Evolutionary conservation across 1,140 invertebrate genomes (phyloP).

Genomic region (Agrilus planipennis): DNA sequence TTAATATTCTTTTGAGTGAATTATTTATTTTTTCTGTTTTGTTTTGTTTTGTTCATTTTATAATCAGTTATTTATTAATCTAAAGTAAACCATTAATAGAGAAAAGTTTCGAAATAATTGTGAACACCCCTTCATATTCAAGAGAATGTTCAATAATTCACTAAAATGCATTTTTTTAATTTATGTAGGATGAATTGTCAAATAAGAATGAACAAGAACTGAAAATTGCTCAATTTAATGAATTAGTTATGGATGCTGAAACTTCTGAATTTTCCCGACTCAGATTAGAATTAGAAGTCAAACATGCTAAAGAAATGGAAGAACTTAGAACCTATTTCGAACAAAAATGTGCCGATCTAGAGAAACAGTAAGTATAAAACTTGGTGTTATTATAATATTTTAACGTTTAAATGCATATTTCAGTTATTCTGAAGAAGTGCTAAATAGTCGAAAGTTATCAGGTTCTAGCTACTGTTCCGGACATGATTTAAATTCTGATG

Average conservation of each 20-base stretch:
- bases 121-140: no score
- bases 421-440: constrained; percentile 54
- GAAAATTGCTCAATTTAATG: constrained; percentile 36
- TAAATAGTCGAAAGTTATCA: constrained; percentile 50
- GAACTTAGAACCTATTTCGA: constrained; percentile 66
- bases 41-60: no score
- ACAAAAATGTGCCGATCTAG: constrained; percentile 60
- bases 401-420: neutral
- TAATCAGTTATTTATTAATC: no score
- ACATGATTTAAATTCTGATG: constrained; percentile 12
- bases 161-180: neutral
- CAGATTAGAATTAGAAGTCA: constrained; percentile 42
- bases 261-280: constrained; percentile 40
- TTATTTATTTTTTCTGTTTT: no score
- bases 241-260: constrained; percentile 39
- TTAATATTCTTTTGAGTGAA: no score
- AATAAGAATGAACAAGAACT: constrained; percentile 32
- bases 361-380: constrained; percentile 48
- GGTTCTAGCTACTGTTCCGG: constrained; percentile 31
- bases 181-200: constrained; percentile 19
- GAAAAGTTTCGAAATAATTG: neutral
- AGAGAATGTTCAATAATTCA: no score
- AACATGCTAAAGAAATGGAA: constrained; percentile 62
- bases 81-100: no score
- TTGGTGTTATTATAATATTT: neutral